Base-by-base conservation (phyloP, 2,888 invertebrate species). In the Silvanus unidentatus region DNA sequence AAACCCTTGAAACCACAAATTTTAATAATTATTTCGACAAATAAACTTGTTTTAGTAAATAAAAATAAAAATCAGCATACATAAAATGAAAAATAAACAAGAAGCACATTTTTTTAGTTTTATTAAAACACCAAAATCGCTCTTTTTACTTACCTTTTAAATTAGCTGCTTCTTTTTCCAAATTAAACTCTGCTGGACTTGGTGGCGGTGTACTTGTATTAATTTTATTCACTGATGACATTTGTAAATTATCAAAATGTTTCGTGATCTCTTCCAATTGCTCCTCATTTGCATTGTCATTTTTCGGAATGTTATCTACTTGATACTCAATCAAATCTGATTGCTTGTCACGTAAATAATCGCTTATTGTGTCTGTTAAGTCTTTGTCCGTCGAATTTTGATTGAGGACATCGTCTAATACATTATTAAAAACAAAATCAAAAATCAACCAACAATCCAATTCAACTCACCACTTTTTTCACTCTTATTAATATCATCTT, bases 181-280 rank as follows among this genome's bases (percentile, higher is more conserved):
- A 9, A 40, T 59, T 56, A 42, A 59, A 64, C 64, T 70, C 70
- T 2, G 68, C 65, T 1, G 71, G 71, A 54, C 69, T 71, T 10
- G 72, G 68, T 11, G 72, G 72, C 8, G 72, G 71, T 9, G 71
- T 71, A 44, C 57, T 64, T 6, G 60, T 58, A 43, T 61, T 59
- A 22, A 32, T 5, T 12, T 32, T 32, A 32, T 32, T 22, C 8
- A 5, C 52, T 52, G 38, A 62, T 61, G 35, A 55, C n/a, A 60
- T 51, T 35, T 68, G 64, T 29, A 69, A 41, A 15, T 62, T 59
- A 42, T 67, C 60, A 12, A 72, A 53, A 44, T 70, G 66, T 36
- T 69, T 59, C 0, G 67, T 64, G n/a, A 70, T 63, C 44, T 66
- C 64, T 39, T 66, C 62, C 16, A 69, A 22, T 22, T 22, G 3